These are phyloP conservation scores for Vannuccia rotundouncinata DNA, from an alignment of 2,888 invertebrate species.

Conservation along the genomic window DNA sequence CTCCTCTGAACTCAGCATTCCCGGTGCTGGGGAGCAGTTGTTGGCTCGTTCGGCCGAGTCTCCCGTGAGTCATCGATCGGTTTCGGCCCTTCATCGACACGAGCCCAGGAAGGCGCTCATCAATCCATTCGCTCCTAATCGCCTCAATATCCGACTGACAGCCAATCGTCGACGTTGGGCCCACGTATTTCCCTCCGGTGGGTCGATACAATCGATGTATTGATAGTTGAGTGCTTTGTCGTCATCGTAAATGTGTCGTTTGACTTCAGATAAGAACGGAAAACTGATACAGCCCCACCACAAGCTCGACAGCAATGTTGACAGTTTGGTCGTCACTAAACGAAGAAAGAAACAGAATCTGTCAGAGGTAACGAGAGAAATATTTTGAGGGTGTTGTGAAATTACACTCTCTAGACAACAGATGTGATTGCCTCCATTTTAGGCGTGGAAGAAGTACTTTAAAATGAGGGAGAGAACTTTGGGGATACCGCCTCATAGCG, in stretches of 20 bases:
- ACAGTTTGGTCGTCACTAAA: not conserved
- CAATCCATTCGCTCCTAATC: constrained; percentile 95
- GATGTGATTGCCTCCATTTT: not conserved
- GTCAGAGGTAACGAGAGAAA: not conserved
- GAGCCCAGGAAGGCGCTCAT: constrained; percentile 61
- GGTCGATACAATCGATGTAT: not conserved
- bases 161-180: constrained; percentile 93
- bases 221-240: not conserved
- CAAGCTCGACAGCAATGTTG: constrained; percentile 23
- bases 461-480: not conserved
- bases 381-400: not conserved
- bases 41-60: not conserved
- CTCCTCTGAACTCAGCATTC: not conserved
- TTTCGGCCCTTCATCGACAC: not conserved
- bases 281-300: constrained; percentile 31
- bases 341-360: constrained; percentile 8
- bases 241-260: not conserved
- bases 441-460: constrained; percentile 28
- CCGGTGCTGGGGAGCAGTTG: not conserved
- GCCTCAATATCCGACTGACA: constrained; percentile 88
- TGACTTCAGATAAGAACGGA: constrained; percentile 22
- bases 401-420: not conserved
- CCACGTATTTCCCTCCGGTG: constrained; percentile 76
- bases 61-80: not conserved
- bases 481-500: too few relatives aligned